Base-by-base conservation (phyloP, 2,888 invertebrate genomes). In the Biston stratarius region DNA sequence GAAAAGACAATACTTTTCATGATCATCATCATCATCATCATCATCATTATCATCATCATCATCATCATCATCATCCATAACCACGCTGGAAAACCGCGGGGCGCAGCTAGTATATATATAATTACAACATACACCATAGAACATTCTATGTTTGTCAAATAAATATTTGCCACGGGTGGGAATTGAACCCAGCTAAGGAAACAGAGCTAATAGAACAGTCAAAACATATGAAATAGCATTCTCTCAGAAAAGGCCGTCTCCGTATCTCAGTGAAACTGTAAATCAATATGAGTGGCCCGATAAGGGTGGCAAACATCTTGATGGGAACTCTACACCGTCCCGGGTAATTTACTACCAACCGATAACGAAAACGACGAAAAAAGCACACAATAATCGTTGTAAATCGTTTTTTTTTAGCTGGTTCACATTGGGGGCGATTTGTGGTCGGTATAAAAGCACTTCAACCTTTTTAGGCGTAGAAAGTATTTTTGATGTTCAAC, bases 261-360 rank as follows among this genome's bases (percentile, higher is more conserved):
- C 51, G 56, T 15, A 62, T 74, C 66, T 64, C 62, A 64, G 55
- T 62, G 47, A 49, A 70, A 71, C 73, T 68, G 74, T 77, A 76
- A 75, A 77, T 77, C 77, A 75, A 77, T 75, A 76, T 61, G 70
- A 74, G 67, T 70, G 68, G 63, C 60, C 66, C 64, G 77, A 78
- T 78, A 77, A 79, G 72, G 70, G 70, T 67, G 59, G 77, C 71
- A 74, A 75, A 74, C 72, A 74, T 74, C 74, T 75, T 71, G 74
- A 78, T 74, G 73, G 75, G 72, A 70, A 75, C 73, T 77, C 68
- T 72, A 64, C 71, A 74, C 58, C 47, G 73, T 72, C 62, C 69
- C 67, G 61, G 48, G 77, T 78, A 76, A 82, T 82, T 82, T 77
- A 80, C 70, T 64, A 66, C 71, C 47, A 48, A 64, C 60, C 67